Conservation (phyloP, 2,797 vertebrate genomes). For the Peromyscus eremicus region DNA sequence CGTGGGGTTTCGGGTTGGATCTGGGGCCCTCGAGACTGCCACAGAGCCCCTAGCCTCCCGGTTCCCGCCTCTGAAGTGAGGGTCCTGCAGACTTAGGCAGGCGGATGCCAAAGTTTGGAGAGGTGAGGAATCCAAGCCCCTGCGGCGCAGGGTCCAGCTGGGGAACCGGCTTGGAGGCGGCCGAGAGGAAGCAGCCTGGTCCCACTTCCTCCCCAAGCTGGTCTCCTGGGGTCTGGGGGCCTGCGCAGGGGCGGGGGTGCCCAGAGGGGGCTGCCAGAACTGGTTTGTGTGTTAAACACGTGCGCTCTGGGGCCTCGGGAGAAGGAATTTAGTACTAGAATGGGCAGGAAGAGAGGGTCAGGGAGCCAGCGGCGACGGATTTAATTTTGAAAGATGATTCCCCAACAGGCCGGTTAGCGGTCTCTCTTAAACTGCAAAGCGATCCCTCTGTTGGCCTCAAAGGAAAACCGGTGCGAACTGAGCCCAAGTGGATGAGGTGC, state of each 20-base stretch:
- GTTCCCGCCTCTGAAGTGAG: background rate
- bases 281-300: slow-evolving; percentile 65
- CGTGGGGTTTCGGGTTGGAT: background rate
- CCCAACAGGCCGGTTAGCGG: background rate
- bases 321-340: slow-evolving; percentile 62
- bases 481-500: background rate
- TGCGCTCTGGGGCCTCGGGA: background rate
- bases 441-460: background rate
- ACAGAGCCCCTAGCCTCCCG: background rate
- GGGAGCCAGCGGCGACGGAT: slow-evolving; percentile 55
- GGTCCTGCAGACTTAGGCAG: background rate
- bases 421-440: slow-evolving; percentile 30
- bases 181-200: slow-evolving; percentile 29
- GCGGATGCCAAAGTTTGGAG: background rate
- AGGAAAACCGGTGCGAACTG: slow-evolving; percentile 24
- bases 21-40: background rate
- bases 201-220: slow-evolving; percentile 62
- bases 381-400: slow-evolving; percentile 72
- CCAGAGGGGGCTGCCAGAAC: slow-evolving; percentile 4
- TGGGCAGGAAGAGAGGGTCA: slow-evolving; percentile 16
- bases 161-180: slow-evolving; percentile 12
- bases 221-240: slow-evolving; percentile 24
- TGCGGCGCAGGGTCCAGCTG: background rate
- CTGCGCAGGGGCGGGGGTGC: slow-evolving; percentile 26
- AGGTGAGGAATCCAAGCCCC: background rate